Conservation (phyloP, 1,140 invertebrate species). For the Caligus rogercresseyi region DNA sequence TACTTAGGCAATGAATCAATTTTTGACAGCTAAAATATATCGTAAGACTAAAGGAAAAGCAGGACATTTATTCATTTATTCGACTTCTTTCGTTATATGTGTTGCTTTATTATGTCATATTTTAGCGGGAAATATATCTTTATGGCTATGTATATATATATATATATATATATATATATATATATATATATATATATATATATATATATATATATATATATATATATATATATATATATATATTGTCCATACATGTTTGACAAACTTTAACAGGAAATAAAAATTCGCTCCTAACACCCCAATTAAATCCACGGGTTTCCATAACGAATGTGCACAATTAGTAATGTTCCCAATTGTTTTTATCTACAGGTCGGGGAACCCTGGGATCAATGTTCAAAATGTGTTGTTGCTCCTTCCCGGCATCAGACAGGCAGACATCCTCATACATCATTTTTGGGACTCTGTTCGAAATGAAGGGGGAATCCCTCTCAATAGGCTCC, state of each 20-base stretch:
- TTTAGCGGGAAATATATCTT: no score
- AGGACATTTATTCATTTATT: no score
- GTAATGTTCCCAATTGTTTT: neutral
- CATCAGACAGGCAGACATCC: constrained; percentile 67
- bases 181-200: no score
- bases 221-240: no score
- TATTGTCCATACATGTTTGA: neutral
- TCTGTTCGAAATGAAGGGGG: constrained; percentile 65
- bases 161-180: no score
- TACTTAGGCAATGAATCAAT: no score
- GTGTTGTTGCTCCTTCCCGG: constrained; percentile 71
- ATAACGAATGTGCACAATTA: neutral
- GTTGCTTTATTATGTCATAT: no score
- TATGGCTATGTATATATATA: no score
- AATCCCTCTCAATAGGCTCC: constrained; percentile 87
- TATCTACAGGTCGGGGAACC: constrained; percentile 41
- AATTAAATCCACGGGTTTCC: neutral
- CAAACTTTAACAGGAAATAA: neutral
- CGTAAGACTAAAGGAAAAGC: no score
- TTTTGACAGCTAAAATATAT: no score
- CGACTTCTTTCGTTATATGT: no score
- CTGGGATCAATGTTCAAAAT: constrained; percentile 53
- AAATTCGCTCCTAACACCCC: neutral
- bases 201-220: no score
- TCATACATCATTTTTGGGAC: constrained; percentile 75